Base-by-base conservation (phyloP, 2,888 invertebrate genomes). In the Cephus sareptanus region DNA sequence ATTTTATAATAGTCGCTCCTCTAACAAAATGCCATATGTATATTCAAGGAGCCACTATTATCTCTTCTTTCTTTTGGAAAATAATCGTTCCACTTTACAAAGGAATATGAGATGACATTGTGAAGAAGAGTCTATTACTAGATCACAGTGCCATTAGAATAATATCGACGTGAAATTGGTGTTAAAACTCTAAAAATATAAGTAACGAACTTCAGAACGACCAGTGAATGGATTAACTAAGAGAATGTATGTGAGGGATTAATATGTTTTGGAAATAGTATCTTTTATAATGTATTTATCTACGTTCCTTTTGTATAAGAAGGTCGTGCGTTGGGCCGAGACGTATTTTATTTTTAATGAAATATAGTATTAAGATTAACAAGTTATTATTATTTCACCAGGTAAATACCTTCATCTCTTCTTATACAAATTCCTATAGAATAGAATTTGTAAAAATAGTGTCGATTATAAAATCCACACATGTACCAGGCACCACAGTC, bases 331-430 rank as follows among this genome's bases (percentile, higher is more conserved):
- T 71, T 71, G 33, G 33, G 9, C 33, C 71, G 31, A 71, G 31
- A 34, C 11, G 31, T 71, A 71, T 71, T 71, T 71, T 71, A 71
- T 71, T 71, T 71, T 12, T 71, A 71, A 71, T 71, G 71, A 71
- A 71, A 71, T 71, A 71, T 71, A 71, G 71, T 71, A 71, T 71
- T 31, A 33, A 31, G 23, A 23, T 15, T 23, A 56, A 23, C 56
- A 56, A 56, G 15, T 23, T 23, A 56, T 23, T 40, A 15, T 40
- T 56, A 56, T 56, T 23, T 23, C 6, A 56, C 6, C 40, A 40
- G 23, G 23, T 40, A 40, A 40, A 6, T 23, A 23, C 23, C 9
- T 23, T 56, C 56, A 23, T 23, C 23, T 1, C 56, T 9, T 56
- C 9, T 56, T 56, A 56, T 23, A 56, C 0, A 56, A 56, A 56